Evolutionary conservation across 1,140 invertebrate species (phyloP), one percentile per base, ranked within the genome.

Genomic region (Melitaea cinxia): DNA sequence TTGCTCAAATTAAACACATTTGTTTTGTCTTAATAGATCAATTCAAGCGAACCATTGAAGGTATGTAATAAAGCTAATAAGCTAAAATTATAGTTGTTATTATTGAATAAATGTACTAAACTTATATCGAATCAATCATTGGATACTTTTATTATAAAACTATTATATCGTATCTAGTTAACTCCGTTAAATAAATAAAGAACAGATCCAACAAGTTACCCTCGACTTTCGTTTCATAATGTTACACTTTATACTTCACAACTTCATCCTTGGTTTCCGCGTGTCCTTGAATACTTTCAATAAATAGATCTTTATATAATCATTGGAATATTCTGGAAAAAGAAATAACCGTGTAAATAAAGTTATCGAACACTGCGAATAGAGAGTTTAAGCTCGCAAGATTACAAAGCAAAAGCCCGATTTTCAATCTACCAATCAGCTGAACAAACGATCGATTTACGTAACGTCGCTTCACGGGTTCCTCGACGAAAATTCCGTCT

Each of bases 381-480:
- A 62, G 50, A 55, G 35, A 58, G 42, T 58, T 58, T 61, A 62
- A 62, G 60, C 50, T 42, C 50, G 39, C 23, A 55, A 54, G 60
- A 75, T 75, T 75, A 73, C 65, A 75, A 73, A 75, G 72, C 73
- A 78, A 78, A 81, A 77, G 58, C 67, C 58, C 64, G 65, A 68
- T 78, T 81, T 82, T 81, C 73, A 76, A 82, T 80, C 81, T 78
- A 79, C 73, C 81, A 86, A 80, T 87, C 81, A 85, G 75, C 70
- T 79, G 75, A 79, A 80, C 77, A 82, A 88, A 85, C 76, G 77
- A 85, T 82, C 79, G 78, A 84, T 87, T 82, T 77, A 77, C 72
- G 73, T 82, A 80, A 80, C 83, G 72, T 72, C 67, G 64, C 70
- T 77, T 77, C 78, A 81, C 75, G 56, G 56, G 82, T 76, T 72